These are phyloP conservation scores for Enteromius radiatus DNA, from an alignment of 2,797 vertebrate genomes.

Conservation along the genomic window DNA sequence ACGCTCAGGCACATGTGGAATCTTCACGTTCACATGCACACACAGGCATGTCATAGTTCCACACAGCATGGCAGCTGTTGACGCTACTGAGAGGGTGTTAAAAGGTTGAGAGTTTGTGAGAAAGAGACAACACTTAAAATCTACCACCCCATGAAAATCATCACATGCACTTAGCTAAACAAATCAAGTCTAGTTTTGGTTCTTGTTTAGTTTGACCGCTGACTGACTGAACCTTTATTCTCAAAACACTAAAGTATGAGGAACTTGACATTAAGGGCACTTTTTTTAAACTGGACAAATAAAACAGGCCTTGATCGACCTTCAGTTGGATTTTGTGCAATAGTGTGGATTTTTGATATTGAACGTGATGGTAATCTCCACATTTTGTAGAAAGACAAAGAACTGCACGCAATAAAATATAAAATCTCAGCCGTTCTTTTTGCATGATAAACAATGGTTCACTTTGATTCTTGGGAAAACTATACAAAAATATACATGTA, in stretches of 20 bases:
- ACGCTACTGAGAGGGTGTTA: constrained; percentile 25
- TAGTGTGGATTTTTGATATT: background rate
- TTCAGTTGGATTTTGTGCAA: background rate
- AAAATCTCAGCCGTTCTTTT: background rate
- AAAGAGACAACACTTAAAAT: constrained; percentile 40
- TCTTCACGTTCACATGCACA: constrained; percentile 32
- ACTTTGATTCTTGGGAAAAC: no score
- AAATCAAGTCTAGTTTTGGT: background rate
- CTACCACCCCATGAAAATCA: constrained; percentile 20
- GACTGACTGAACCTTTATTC: background rate
- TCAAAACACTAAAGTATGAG: background rate
- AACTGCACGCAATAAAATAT: background rate
- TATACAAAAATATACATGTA: no score
- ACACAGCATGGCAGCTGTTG: constrained; percentile 43
- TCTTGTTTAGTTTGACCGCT: background rate
- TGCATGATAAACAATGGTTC: background rate
- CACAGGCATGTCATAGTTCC: constrained; percentile 30
- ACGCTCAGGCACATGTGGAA: constrained; percentile 59
- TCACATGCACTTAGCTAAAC: constrained; percentile 20
- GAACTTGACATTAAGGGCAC: background rate
- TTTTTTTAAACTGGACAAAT: background rate
- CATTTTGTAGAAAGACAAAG: background rate
- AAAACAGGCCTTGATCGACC: background rate
- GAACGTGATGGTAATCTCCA: background rate
- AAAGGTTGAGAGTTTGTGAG: constrained; percentile 40